Base-by-base conservation (phyloP, 2,797 vertebrate genomes). In the Choloepus didactylus region DNA sequence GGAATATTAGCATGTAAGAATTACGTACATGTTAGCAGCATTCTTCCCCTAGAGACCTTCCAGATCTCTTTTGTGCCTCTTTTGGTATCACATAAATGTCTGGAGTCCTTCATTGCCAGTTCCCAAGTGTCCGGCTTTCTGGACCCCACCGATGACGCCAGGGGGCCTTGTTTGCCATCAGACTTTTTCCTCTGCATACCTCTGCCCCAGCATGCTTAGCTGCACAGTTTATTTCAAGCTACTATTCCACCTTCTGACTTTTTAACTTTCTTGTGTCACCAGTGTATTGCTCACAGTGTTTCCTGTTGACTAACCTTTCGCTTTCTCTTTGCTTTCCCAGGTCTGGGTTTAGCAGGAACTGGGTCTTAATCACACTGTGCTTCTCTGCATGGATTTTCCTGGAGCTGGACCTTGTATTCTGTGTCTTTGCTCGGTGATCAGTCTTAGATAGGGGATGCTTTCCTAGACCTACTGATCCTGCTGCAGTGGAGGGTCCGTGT, bases 361-460 rank as follows among this genome's bases (percentile, higher is more conserved):
- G 82, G 88, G 87, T 95, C 96, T 97, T 96, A 96, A 95, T 96
- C 95, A 96, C 72, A 46, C 70, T 14, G 77, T 19, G 18, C 88
- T 81, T 93, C 86, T 96, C 96, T 96, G 94, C 29, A 3, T 1
- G 11, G 94, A 91, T 75, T 25, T 92, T 62, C 85, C 67, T 38
- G 88, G 64, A 56, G 79, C 87, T 51, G 93, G 95, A 72, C 79
- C 79, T 93, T 80, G 38, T 56, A 88, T 19, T 49, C 70, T 93
- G 66, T 93, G 92, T 87, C 94, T 92, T 60, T 64, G 83, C 90
- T 46, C 91, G 44, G 85, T 0, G 0, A 87, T 96, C 95, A 46
- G 86, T 95, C 97, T 96, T 88, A 83, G 95, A 83, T 75, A 41
- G 70, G 92, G 85, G 79, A 95, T 0, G 1, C 87, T 88, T 35